Evolutionary conservation across 2,888 invertebrate genomes (phyloP), one percentile per base, ranked within the genome.

Genomic region (Orthosia gracilis): DNA sequence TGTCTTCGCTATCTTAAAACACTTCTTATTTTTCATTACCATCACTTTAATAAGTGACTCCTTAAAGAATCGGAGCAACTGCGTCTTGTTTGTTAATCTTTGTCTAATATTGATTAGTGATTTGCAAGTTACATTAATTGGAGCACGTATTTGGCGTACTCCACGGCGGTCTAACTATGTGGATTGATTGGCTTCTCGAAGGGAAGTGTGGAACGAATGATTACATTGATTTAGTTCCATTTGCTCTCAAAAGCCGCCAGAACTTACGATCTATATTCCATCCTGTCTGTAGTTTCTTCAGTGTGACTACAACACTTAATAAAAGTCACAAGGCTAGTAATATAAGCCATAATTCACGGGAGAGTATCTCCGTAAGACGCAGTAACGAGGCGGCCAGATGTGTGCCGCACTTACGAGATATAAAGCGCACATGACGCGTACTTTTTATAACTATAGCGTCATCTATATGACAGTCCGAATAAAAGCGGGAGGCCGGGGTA

Each of bases 311-410:
- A 79, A 77, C 78, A 83, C 85, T 87, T 85, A 87, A 87, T 87
- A 86, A 87, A 87, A 83, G 83, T 82, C 84, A 79, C 84, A 85
- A 75, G 80, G 75, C 80, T 75, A 78, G 83, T 84, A 84, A 86
- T 87, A 85, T 85, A 76, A 78, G 76, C 73, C 72, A 85, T 85
- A 83, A 87, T 70, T 88, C 88, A 83, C 73, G 80, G 81, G 84
- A 76, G 83, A 85, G 78, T 80, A 78, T 81, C 76, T 82, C 61
- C 80, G 80, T 79, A 82, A 86, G 86, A 83, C 82, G 79, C 82
- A 84, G 85, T 86, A 87, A 89, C 87, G 88, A 89, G 83, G 72
- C 64, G 76, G 74, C 87, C 89, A 90, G 90, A 90, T 90, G 89
- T 87, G 82, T 78, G 76, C 75, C 68, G 77, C 86, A 84, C 86